Evolutionary conservation across 2,888 invertebrate species (phyloP), one percentile per base, ranked within the genome.

Genomic region (Caenorhabditis plicata): DNA sequence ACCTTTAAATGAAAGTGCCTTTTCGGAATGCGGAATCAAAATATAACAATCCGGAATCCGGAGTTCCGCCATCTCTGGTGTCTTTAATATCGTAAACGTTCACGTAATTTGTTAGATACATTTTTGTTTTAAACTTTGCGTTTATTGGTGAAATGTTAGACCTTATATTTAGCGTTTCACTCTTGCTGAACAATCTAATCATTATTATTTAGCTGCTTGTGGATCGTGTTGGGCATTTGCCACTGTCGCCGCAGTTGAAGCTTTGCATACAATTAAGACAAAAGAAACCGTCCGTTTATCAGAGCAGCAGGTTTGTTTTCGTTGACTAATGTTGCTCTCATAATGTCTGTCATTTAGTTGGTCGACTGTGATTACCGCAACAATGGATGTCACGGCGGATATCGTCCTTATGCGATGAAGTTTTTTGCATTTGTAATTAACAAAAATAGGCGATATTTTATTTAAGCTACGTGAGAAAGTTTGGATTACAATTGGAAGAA

Each of bases 221-320:
- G 75, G 75, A 5, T 68, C 71, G 0, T 77, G 77, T 27, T 76
- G 76, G 74, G 72, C 71, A 0, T 77, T 77, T 46, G 63, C 77
- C 0, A 61, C 67, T 2, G 65, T 66, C 0, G 76, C 71, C 4
- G 56, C 70, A 2, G 63, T 74, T 1, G 77, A 77, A 45, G 58
- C 69, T 2, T 61, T 60, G 3, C 49, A 67, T 38, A 70, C 66
- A 1, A 68, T 75, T n/a, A 55, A 54, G 13, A 62, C 53, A 17
- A 57, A 66, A 19, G 11, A 44, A 5, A 33, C 68, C 41, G 57
- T 66, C 11, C 40, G 49, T 5, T 56, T 77, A 2, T 77, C 76
- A 0, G 77, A 77, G 33, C 77, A 77, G 51, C 64, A 75, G 17
- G 41, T 41, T 22, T 25, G 26, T n/a, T n/a, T 25, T 15, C 11